These are phyloP conservation scores for Scaptodrosophila lebanonensis DNA, from an alignment of 1,140 invertebrate species.

Conservation along the genomic window DNA sequence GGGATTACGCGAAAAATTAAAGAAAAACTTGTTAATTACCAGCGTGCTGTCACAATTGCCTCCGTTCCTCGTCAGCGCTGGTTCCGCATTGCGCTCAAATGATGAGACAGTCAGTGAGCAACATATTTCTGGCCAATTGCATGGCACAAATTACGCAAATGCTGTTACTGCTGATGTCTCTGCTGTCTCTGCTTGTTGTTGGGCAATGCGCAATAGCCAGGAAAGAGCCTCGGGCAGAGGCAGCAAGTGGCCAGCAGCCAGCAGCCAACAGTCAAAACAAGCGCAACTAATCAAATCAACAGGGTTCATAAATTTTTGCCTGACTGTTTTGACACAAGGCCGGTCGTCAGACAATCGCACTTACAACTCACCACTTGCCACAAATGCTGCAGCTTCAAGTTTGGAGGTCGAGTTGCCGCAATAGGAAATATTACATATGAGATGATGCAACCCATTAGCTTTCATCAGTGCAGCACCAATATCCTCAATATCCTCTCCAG, in stretches of 20 bases:
- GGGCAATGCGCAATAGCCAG: background rate
- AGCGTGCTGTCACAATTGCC: conserved; percentile 67
- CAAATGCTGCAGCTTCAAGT: too few species aligned
- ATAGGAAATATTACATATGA: too few species aligned
- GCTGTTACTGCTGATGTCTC: background rate
- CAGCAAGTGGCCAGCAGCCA: background rate
- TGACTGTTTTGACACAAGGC: too few species aligned
- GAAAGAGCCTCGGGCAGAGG: too few species aligned
- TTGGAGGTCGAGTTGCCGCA: too few species aligned
- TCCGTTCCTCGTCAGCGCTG: background rate
- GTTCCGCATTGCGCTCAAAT: conserved; percentile 29
- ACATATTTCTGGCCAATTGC: conserved; percentile 2
- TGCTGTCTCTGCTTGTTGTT: conserved; percentile 1
- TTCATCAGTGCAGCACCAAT: too few species aligned
- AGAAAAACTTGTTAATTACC: conserved; percentile 62
- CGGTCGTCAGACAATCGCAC: too few species aligned
- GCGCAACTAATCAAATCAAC: conserved; percentile 61
- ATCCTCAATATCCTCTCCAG: too few species aligned
- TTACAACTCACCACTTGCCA: too few species aligned
- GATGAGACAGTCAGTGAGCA: conserved; percentile 20
- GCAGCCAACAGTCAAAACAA: conserved; percentile 12
- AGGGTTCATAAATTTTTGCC: conserved; percentile 33
- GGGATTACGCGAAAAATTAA: conserved; percentile 37
- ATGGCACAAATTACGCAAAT: conserved; percentile 43
- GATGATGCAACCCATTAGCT: too few species aligned